Evolutionary conservation across 2,797 vertebrate species (phyloP).

Genomic region (Lepilemur ruficaudatus): DNA sequence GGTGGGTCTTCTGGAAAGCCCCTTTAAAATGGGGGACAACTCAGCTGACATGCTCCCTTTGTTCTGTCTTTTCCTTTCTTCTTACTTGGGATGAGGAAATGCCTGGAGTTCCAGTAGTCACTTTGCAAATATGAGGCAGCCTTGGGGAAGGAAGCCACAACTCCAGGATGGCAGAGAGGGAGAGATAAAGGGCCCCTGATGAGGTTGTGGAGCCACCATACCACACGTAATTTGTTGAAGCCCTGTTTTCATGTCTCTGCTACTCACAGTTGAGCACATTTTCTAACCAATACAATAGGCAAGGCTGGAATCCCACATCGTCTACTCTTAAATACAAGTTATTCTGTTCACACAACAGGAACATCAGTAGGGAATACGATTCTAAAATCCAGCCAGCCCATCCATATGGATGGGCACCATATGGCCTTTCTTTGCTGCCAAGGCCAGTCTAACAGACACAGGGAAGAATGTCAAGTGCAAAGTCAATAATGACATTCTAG

Average conservation of each 20-base stretch:
- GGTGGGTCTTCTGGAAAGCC: not conserved
- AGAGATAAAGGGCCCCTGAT: not conserved
- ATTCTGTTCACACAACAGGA: slow-evolving; percentile 71
- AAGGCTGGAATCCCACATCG: slow-evolving; percentile 33
- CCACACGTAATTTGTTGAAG: not conserved
- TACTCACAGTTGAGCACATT: slow-evolving; percentile 34
- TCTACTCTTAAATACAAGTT: slow-evolving; percentile 66
- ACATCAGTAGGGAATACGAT: slow-evolving; percentile 69
- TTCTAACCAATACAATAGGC: slow-evolving; percentile 35
- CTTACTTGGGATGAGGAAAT: not conserved
- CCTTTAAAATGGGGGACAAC: not conserved
- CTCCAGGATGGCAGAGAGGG: not conserved
- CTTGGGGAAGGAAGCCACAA: not conserved
- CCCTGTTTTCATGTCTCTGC: slow-evolving; percentile 30
- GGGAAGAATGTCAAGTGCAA: slow-evolving; percentile 66
- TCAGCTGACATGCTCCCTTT: not conserved
- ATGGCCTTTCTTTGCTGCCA: slow-evolving; percentile 71
- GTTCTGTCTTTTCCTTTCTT: slow-evolving; percentile 13
- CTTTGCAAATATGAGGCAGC: not conserved
- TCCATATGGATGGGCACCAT: slow-evolving; percentile 74
- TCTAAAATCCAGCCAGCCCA: slow-evolving; percentile 66
- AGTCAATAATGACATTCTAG: slow-evolving; percentile 53
- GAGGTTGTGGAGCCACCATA: not conserved
- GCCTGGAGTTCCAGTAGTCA: not conserved
- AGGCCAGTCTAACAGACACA: slow-evolving; percentile 57